Evolutionary conservation across 2,888 invertebrate species (phyloP).

Genomic region (Hypsopygia costalis): DNA sequence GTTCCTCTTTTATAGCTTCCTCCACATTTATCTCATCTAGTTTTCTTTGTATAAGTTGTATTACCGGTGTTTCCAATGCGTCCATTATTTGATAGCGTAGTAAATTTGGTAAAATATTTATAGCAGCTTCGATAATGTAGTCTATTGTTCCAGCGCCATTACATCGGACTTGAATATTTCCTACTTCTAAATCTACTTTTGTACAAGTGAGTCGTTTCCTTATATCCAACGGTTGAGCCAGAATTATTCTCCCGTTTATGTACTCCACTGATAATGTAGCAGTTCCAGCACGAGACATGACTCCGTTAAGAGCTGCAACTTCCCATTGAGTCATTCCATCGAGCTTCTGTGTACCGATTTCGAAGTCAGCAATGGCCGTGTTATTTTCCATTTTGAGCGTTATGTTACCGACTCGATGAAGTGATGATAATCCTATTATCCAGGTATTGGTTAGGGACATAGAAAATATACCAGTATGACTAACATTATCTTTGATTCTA

Average conservation of each 20-base stretch:
- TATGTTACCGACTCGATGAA: constrained; percentile 91
- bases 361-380: constrained; percentile 83
- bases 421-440: constrained; percentile 88
- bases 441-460: constrained; percentile 87
- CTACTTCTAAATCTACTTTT: constrained; percentile 88
- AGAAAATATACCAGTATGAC: constrained; percentile 84
- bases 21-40: constrained; percentile 88
- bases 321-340: constrained; percentile 91
- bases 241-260: constrained; percentile 83
- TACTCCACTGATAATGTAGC: constrained; percentile 90
- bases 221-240: constrained; percentile 89
- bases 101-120: constrained; percentile 92
- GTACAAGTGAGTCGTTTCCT: constrained; percentile 85
- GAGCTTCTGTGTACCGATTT: constrained; percentile 89
- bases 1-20: constrained; percentile 84
- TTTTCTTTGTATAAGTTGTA: constrained; percentile 86
- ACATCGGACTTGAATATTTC: constrained; percentile 91
- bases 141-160: constrained; percentile 94
- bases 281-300: constrained; percentile 85
- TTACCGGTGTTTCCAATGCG: constrained; percentile 89
- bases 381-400: constrained; percentile 86
- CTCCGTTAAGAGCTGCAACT: constrained; percentile 84
- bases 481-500: constrained; percentile 85
- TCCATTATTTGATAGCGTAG: constrained; percentile 93
- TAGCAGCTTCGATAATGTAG: constrained; percentile 88